These are phyloP conservation scores for Grus americana DNA, from an alignment of 2,113 vertebrate species.

Conservation along the genomic window DNA sequence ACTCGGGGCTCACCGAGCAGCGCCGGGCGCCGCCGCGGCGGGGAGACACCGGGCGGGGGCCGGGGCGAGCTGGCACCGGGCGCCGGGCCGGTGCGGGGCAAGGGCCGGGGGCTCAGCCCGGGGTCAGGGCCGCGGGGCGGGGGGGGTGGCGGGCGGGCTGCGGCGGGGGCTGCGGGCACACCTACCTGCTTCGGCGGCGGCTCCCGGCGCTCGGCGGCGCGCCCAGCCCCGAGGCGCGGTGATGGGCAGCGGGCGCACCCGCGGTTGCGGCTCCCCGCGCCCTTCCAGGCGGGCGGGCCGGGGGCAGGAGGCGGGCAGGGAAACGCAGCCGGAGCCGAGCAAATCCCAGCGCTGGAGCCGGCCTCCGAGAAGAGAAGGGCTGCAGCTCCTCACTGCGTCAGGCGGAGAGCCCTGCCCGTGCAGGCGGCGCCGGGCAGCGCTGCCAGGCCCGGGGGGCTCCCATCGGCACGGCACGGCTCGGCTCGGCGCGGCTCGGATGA, in stretches of 20 bases:
- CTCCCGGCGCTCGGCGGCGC: background rate
- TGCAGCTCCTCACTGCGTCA: constrained; percentile 87
- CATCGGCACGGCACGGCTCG: background rate
- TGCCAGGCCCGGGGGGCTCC: constrained; percentile 35
- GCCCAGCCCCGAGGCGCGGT: background rate
- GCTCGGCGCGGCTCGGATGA: background rate
- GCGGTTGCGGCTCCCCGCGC: background rate
- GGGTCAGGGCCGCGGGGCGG: background rate
- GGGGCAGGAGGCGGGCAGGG: constrained; percentile 19
- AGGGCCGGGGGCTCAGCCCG: background rate
- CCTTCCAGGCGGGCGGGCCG: background rate
- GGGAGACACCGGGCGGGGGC: background rate
- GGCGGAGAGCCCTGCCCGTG: constrained; percentile 69
- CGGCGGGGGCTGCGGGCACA: background rate
- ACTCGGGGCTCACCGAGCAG: background rate
- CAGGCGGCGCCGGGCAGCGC: constrained; percentile 57
- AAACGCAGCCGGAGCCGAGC: constrained; percentile 50
- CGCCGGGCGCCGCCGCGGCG: background rate
- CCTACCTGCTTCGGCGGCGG: background rate
- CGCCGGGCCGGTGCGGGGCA: background rate
- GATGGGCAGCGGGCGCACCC: constrained; percentile 6
- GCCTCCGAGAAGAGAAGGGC: constrained; percentile 69
- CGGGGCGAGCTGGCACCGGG: background rate
- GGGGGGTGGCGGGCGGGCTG: background rate
- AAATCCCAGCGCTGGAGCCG: constrained; percentile 76